Evolutionary conservation across 2,113 vertebrate species (phyloP), one percentile per base, ranked within the genome.

Genomic region (Aleadryas rufinucha): DNA sequence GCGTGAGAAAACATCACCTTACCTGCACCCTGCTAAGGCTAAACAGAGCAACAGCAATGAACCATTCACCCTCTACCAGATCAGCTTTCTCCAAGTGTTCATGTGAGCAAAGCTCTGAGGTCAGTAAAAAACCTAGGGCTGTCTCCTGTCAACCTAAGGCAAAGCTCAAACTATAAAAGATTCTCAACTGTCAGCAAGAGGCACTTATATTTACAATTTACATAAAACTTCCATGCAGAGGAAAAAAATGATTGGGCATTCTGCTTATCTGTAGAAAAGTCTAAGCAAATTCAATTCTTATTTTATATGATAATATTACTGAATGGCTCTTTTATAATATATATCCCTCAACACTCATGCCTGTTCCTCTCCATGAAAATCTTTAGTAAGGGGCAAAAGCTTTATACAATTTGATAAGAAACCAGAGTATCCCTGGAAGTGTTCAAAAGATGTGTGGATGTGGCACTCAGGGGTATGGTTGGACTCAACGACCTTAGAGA

Each of bases 1-100:
- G 23, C 44, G 60, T 0, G 0, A 42, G 45, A 31, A 83, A 33
- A 72, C 6, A 28, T 26, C 42, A 49, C 39, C 42, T 54, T 4
- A 13, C 28, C 57, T 20, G n/a, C 42, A 14, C 21, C 8, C 44
- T 54, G 28, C 28, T n/a, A 17, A 26, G 2, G 2, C 22, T 45
- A 7, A 63, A 54, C 12, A 39, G 35, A 54, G 30, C 4, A 45
- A 83, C 49, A 68, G 30, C 39, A 53, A 45, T 0, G 1, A 84
- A 41, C 21, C 13, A 4, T 14, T 11, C 64, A 24, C 2, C 9
- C 8, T 4, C 37, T n/a, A 35, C 16, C 5, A 5, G 6, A 68
- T 19, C 11, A 9, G 30, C 28, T 65, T n/a, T 31, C 64, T 81
- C 33, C 4, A 7, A 42, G 45, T 1, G 31, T 2, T 56, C 41